phyloP scores from a whole-genome alignment of 1,140 invertebrate species.

The Tribolium madens region DNA sequence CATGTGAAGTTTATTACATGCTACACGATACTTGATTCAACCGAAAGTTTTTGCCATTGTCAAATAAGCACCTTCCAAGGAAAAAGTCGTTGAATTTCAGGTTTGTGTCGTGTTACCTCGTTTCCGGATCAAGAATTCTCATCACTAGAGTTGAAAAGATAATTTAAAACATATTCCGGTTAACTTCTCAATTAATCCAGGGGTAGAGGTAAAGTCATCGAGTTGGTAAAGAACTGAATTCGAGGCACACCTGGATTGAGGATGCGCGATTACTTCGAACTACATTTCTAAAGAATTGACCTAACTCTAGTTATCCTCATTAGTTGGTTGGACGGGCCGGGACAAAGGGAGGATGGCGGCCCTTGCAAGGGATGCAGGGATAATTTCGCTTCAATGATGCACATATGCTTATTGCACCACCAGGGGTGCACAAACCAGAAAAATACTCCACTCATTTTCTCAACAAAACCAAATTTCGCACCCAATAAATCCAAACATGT shows the following conservation, averaged over 20 bases:
- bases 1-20: conserved; percentile 51
- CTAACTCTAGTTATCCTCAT: conserved; percentile 65
- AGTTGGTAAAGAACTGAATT: conserved; percentile 2
- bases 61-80: conserved; percentile 4
- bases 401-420: conserved; percentile 51
- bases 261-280: conserved; percentile 57
- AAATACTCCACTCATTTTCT: neutral
- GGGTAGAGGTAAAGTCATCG: conserved; percentile 43
- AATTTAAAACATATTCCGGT: conserved; percentile 5
- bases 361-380: conserved; percentile 54
- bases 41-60: conserved; percentile 29
- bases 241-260: conserved; percentile 57
- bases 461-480: too few relatives aligned
- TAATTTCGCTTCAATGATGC: conserved; percentile 56
- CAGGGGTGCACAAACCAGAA: conserved; percentile 47
- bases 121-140: conserved; percentile 27
- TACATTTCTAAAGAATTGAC: conserved; percentile 62
- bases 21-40: conserved; percentile 47
- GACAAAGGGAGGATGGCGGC: conserved; percentile 57
- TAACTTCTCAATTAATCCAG: conserved; percentile 23
- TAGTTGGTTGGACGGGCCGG: conserved; percentile 60
- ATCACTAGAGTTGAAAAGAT: neutral
- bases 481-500: too few relatives aligned
- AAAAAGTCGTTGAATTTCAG: conserved; percentile 35
- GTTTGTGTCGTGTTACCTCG: conserved; percentile 6